phyloP scores from a whole-genome alignment of 2,888 invertebrate species.

The Drosophila sordidula region DNA sequence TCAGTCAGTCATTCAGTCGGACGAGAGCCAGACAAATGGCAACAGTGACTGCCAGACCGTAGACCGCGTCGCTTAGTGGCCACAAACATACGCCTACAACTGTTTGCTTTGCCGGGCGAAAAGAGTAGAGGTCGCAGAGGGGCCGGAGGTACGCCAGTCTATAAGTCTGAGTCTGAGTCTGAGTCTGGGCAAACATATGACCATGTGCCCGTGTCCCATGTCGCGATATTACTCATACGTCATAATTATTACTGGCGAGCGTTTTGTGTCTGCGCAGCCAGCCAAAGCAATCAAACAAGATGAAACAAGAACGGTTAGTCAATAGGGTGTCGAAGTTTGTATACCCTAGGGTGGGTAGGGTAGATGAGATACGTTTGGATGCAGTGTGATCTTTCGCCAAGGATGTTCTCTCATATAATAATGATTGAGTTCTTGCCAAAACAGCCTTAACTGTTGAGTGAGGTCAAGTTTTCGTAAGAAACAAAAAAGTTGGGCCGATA shows the following conservation, averaged over 20 bases:
- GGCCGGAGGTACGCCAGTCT: slow-evolving; percentile 11
- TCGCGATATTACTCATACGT: slow-evolving; percentile 75
- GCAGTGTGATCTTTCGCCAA: no score
- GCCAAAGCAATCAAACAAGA: slow-evolving; percentile 54
- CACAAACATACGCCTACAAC: slow-evolving; percentile 68
- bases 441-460: no score
- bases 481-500: no score
- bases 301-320: slow-evolving; percentile 35
- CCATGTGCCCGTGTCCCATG: slow-evolving; percentile 29
- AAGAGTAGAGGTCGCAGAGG: slow-evolving; percentile 1
- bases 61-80: slow-evolving; percentile 52
- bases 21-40: slow-evolving; percentile 24
- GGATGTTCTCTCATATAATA: no score
- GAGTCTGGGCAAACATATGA: slow-evolving; percentile 60
- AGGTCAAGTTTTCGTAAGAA: no score
- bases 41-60: slow-evolving; percentile 40
- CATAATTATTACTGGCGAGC: slow-evolving; percentile 45
- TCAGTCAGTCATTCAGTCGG: slow-evolving; percentile 29
- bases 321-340: neutral
- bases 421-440: neutral
- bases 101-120: slow-evolving; percentile 55
- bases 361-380: no score
- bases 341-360: slow-evolving; percentile 9
- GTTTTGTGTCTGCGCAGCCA: slow-evolving; percentile 40
- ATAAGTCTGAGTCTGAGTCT: slow-evolving; percentile 20